Conservation (phyloP, 2,113 vertebrate species). For the Alethe castanea region DNA sequence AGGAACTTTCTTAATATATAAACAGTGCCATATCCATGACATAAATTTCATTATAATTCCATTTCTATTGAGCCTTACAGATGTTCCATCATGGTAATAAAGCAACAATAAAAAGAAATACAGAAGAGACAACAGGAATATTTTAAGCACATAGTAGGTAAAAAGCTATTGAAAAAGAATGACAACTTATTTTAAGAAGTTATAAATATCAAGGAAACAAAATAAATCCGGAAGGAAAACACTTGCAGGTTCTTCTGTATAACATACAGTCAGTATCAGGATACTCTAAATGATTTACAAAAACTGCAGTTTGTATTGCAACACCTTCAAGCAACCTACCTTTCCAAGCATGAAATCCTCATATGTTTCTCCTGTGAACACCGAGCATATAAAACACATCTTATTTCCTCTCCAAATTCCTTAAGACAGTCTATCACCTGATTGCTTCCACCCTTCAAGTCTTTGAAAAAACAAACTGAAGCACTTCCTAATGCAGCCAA, state of each 20-base stretch:
- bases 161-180: background rate
- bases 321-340: background rate
- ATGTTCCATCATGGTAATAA: background rate
- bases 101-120: background rate
- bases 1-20: background rate
- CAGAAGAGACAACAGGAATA: background rate
- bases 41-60: background rate
- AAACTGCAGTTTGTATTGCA: background rate
- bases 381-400: background rate
- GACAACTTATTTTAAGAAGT: background rate
- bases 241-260: background rate
- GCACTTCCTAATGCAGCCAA: background rate
- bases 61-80: background rate
- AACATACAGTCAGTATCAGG: background rate
- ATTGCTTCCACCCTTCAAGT: background rate
- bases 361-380: background rate
- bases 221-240: slow-evolving; percentile 11
- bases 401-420: background rate
- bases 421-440: background rate
- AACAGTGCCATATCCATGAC: background rate
- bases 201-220: slow-evolving; percentile 1
- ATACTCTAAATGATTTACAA: slow-evolving; percentile 15
- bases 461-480: background rate
- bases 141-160: background rate
- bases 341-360: background rate